Percentiles rank a stretch among this genome's conserved stretches.
Conservation (phyloP, 2,888 invertebrate genomes). For the Syritta pipiens region DNA sequence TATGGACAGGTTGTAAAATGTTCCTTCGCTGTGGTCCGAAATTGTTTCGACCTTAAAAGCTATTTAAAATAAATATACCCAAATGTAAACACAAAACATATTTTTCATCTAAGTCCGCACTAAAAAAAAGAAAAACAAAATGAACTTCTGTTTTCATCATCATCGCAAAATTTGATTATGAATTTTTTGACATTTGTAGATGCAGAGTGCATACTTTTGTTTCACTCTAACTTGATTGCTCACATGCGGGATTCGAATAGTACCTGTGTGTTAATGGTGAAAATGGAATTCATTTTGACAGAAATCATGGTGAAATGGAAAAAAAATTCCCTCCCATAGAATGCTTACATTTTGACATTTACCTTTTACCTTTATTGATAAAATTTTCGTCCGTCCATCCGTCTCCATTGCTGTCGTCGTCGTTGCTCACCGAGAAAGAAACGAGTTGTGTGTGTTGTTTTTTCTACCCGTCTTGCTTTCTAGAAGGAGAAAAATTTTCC, state of each 20-base stretch:
- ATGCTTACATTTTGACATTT: conserved; percentile 45
- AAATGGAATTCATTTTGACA: conserved; percentile 24
- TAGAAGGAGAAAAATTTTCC: conserved; percentile 58
- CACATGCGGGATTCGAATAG: not conserved
- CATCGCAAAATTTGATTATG: conserved; percentile 37
- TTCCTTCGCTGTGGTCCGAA: too few relatives aligned
- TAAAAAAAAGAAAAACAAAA: conserved; percentile 30
- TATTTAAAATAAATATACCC: not conserved
- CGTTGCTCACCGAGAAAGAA: conserved; percentile 25
- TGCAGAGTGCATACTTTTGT: not conserved
- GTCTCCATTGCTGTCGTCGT: conserved; percentile 17
- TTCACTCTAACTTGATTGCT: not conserved
- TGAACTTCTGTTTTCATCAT: conserved; percentile 48
- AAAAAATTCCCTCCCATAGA: conserved; percentile 32
- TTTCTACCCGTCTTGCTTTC: conserved; percentile 53
- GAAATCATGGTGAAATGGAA: conserved; percentile 27
- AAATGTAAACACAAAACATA: conserved; percentile 7
- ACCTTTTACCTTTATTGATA: conserved; percentile 52
- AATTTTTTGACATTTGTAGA: conserved; percentile 37
- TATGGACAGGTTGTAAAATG: conserved; percentile 25
- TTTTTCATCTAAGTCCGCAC: not conserved
- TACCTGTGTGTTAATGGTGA: not conserved
- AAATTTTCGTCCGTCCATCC: conserved; percentile 37
- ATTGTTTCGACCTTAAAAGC: not conserved
- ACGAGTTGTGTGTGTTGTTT: conserved; percentile 47